Percentiles rank a stretch among this genome's conserved stretches.
phyloP scores from a whole-genome alignment of 2,888 invertebrate species.

The Sarcophaga subvicina region DNA sequence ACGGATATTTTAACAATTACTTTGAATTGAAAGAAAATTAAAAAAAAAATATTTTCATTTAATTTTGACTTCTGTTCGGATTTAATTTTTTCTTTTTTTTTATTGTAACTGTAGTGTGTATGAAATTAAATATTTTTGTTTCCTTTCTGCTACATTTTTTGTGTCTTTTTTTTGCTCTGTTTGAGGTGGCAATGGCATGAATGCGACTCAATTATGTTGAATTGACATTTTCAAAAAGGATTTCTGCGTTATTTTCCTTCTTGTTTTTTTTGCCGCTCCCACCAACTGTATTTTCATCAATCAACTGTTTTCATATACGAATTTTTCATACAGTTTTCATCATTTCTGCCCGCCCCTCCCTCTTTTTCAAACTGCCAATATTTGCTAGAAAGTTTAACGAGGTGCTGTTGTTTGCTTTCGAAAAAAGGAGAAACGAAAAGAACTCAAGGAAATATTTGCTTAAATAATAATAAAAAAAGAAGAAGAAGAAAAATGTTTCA shows the following conservation, averaged over 20 bases:
- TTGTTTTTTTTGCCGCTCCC: neutral
- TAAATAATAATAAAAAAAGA: slow-evolving; percentile 9
- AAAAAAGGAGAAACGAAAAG: slow-evolving; percentile 4
- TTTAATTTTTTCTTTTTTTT: slow-evolving; percentile 26
- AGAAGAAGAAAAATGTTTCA: slow-evolving; percentile 10
- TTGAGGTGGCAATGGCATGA: slow-evolving; percentile 34
- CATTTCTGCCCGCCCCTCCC: neutral
- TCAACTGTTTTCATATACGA: slow-evolving; percentile 72
- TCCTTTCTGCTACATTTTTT: neutral
- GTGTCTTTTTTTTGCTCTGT: neutral
- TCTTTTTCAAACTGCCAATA: neutral
- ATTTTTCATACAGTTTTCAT: neutral
- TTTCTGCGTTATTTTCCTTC: neutral
- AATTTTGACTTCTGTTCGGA: neutral
- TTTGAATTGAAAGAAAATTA: no score
- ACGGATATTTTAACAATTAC: no score
- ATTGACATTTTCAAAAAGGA: slow-evolving; percentile 77
- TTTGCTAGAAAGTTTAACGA: slow-evolving; percentile 37
- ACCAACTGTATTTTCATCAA: slow-evolving; percentile 74
- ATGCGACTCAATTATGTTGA: slow-evolving; percentile 77
- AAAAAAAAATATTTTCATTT: neutral
- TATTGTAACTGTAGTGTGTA: neutral
- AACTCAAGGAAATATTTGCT: slow-evolving; percentile 29
- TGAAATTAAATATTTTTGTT: neutral
- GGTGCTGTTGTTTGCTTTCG: slow-evolving; percentile 33